Percentiles rank a stretch among this genome's conserved stretches.
phyloP scores from a whole-genome alignment of 2,797 vertebrate genomes.

The Oreochromis grahami region DNA sequence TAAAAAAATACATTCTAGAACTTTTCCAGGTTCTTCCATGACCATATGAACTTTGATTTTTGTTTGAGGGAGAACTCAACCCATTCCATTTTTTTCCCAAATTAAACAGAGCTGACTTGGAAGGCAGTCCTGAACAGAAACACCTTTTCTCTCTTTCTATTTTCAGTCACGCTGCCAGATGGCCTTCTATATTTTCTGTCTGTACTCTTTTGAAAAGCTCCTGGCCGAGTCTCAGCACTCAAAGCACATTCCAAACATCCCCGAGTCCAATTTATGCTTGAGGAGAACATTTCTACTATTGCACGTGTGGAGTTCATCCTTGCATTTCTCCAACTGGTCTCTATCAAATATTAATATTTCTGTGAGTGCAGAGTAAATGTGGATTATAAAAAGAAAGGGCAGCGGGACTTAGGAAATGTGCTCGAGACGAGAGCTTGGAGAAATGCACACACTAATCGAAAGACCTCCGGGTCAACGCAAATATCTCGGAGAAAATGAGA shows the following conservation, averaged over 20 bases:
- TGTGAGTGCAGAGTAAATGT: conserved; percentile 76
- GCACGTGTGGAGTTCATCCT: conserved; percentile 41
- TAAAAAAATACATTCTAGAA: neutral
- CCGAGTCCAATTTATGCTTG: conserved; percentile 18
- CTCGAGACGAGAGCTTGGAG: conserved; percentile 38
- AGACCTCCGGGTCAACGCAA: conserved; percentile 66
- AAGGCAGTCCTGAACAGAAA: neutral
- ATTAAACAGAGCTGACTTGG: neutral
- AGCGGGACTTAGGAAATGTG: conserved; percentile 28
- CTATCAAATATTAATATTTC: conserved; percentile 79
- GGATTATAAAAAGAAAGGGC: conserved; percentile 70
- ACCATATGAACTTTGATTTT: neutral
- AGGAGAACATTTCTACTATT: conserved; percentile 32
- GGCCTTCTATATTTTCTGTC: neutral
- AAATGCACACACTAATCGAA: conserved; percentile 63
- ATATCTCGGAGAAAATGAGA: conserved; percentile 63
- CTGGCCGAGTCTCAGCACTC: conserved; percentile 15
- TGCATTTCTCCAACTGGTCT: conserved; percentile 56
- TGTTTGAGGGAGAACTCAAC: neutral
- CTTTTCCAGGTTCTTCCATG: neutral
- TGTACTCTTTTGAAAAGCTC: conserved; percentile 4
- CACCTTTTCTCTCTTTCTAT: neutral
- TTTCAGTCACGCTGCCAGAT: conserved; percentile 13
- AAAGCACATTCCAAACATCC: conserved; percentile 20
- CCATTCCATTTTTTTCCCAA: neutral